These are phyloP conservation scores for Dissostichus mawsoni DNA, from an alignment of 2,113 vertebrate species.

Conservation along the genomic window DNA sequence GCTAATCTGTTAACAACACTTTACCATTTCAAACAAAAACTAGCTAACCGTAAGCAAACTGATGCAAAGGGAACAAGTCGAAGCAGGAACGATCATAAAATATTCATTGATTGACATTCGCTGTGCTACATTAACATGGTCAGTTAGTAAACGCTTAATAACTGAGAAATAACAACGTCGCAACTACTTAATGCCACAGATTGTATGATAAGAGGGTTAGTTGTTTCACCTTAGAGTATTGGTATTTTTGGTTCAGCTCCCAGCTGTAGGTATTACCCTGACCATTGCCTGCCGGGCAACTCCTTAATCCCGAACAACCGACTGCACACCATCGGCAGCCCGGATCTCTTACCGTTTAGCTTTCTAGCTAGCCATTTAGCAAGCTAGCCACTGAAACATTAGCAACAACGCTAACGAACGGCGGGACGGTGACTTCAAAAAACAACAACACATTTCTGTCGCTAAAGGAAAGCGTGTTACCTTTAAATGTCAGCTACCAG, in stretches of 20 bases:
- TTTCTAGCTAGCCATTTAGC: slow-evolving; percentile 66
- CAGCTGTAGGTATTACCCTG: slow-evolving; percentile 39
- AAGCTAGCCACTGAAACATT: slow-evolving; percentile 44
- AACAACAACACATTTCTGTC: background rate
- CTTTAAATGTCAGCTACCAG: slow-evolving; percentile 64
- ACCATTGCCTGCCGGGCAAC: slow-evolving; percentile 76
- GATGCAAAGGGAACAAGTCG: slow-evolving; percentile 33
- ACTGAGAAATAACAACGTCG: slow-evolving; percentile 49
- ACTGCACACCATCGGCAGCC: slow-evolving; percentile 56
- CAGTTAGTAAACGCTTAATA: slow-evolving; percentile 65
- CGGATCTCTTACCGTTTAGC: slow-evolving; percentile 62
- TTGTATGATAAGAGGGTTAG: background rate
- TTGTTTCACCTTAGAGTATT: slow-evolving; percentile 52
- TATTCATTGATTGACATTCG: slow-evolving; percentile 59
- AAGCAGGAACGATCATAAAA: slow-evolving; percentile 52
- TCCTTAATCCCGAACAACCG: slow-evolving; percentile 82
- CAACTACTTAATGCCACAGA: slow-evolving; percentile 18
- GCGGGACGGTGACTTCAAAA: slow-evolving; percentile 16
- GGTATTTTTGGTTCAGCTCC: slow-evolving; percentile 39
- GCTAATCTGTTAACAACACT: slow-evolving; percentile 23
- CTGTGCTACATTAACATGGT: slow-evolving; percentile 31
- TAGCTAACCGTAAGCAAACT: background rate
- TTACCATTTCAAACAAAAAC: background rate
- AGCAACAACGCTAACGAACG: slow-evolving; percentile 41
- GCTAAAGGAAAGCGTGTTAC: slow-evolving; percentile 56